These are phyloP conservation scores for Acrocyrtus sp. DNA, from an alignment of 2,888 invertebrate genomes.

Conservation along the genomic window DNA sequence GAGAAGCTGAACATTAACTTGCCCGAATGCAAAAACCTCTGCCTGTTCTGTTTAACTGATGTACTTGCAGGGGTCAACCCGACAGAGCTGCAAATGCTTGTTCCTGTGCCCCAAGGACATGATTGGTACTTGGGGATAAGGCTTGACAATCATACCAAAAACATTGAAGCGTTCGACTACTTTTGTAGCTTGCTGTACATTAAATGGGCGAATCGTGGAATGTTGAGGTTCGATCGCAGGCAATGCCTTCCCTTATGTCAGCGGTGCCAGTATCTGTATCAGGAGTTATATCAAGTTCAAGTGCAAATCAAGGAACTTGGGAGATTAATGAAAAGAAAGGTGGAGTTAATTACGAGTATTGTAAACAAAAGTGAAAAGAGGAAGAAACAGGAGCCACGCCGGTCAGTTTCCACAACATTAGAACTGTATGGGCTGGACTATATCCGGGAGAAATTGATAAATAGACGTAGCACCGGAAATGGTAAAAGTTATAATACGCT, in stretches of 20 bases:
- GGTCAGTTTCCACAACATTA: too few species aligned
- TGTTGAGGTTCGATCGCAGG: background rate
- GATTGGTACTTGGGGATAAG: too few species aligned
- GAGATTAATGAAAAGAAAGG: background rate
- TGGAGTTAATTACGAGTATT: background rate
- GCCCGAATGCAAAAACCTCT: too few species aligned
- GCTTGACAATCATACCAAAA: conserved; percentile 1
- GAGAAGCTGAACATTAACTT: too few species aligned
- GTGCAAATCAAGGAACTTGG: conserved; percentile 8
- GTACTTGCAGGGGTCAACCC: too few species aligned
- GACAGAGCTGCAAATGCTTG: too few species aligned
- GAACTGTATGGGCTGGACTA: too few species aligned
- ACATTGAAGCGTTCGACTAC: background rate
- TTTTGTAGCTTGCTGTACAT: background rate
- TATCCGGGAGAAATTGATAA: too few species aligned
- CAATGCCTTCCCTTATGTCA: background rate
- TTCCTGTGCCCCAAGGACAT: too few species aligned
- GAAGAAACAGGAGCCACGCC: background rate
- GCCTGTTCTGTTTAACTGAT: too few species aligned
- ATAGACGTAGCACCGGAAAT: too few species aligned
- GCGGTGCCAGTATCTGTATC: conserved; percentile 15
- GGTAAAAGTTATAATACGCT: too few species aligned
- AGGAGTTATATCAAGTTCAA: conserved; percentile 8
- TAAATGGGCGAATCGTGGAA: background rate
- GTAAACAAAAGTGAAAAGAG: background rate